Evolutionary conservation across 2,113 vertebrate species (phyloP), one percentile per base, ranked within the genome.

Genomic region (Pandion haliaetus): DNA sequence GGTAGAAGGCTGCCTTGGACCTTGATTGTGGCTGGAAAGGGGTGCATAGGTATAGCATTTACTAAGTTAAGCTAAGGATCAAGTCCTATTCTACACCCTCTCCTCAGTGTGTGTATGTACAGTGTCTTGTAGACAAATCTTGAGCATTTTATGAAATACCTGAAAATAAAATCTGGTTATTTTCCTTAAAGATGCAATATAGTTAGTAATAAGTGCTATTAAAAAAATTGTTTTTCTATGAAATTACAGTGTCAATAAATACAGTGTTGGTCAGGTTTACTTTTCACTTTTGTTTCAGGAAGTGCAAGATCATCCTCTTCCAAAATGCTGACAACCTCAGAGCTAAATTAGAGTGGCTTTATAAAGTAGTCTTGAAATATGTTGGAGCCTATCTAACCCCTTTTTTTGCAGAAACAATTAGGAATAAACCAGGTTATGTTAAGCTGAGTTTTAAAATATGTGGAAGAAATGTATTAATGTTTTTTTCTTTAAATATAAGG

Each of bases 91-190:
- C 32, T 31, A 45, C 7, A 67, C 4, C 0, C 3, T 87, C 8
- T 11, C 34, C 23, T 47, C 32, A 42, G 12, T 34, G 9, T 47
- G 17, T 0, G 0, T 5, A 20, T 8, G 2, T 38, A 19, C 38
- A 21, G 4, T 42, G 29, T 52, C 32, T 21, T 42, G 11, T 14
- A 62, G 17, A n/a, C 8, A 71, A 28, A 61, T 9, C 8, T 40
- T 45, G 21, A 76, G 17, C 4, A 50, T 42, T 66, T 89, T 50
- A 44, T 55, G 16, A 85, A 86, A 90, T 57, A 76, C 24, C 8
- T 88, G 24, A 61, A 69, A 80, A 69, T 17, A 69, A 4, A 58
- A 23, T 26, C 12, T 70, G 6, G 3, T 65, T 77, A 2, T 76
- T 69, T 57, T 69, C 52, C 19, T 69, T 50, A 57, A 84, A 65